Base-by-base conservation (phyloP, 2,797 vertebrate genomes). In the Enteromius anoplus region DNA sequence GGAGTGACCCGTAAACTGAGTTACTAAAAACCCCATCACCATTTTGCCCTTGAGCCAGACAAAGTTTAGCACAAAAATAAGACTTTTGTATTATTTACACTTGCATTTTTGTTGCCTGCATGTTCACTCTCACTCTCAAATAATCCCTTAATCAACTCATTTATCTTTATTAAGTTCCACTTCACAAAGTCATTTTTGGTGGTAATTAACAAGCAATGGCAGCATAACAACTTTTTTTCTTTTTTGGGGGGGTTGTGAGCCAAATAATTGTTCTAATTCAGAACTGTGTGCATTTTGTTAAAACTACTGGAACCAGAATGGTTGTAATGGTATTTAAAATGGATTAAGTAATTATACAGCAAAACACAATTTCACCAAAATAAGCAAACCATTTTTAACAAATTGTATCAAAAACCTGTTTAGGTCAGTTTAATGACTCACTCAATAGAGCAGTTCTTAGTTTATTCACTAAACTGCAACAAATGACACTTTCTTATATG, bases 1-100 rank as follows among this genome's bases (percentile, higher is more conserved):
- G 15, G 23, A 7, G 65, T 77, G 73, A 78, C 75, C 82, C 42
- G 42, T 71, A 53, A 78, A 69, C 75, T 62, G 73, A 82, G 70
- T 65, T 55, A 53, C 69, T 76, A 11, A 85, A 23, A 79, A 75
- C 55, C 45, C 45, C 45, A 71, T 66, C 58, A 62, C 32, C 40
- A 37, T 49, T 37, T 37, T 66, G 78, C 70, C 72, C 71, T 69
- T 75, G 6, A 34, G 58, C 37, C 70, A 75, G 23, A 80, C 47
- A 75, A 78, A 78, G 42, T 71, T 79, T 64, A 40, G 29, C 15
- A 42, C 34, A 66, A 45, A 75, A 69, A 58, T 58, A 82, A 65
- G 12, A 53, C 4, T 23, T 82, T 29, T 75, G 47, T 68, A 64
- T 79, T 79, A 37, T 55, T 79, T 68, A 79, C 40, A 47, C n/a